phyloP scores from a whole-genome alignment of 2,113 vertebrate species.

The Macroglossus sobrinus region DNA sequence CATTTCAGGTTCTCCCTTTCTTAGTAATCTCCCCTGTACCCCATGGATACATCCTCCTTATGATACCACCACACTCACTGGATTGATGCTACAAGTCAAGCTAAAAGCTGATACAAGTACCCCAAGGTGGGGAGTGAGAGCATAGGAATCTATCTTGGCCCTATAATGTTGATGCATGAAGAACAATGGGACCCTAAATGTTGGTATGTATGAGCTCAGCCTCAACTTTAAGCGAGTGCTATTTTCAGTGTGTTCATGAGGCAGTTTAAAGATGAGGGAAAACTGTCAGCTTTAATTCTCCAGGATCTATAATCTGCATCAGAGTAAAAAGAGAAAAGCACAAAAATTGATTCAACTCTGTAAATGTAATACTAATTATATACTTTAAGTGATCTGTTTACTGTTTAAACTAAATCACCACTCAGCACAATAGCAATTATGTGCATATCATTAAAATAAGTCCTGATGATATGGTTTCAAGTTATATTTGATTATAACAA shows the following conservation, averaged over 20 bases:
- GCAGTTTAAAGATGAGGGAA: slow-evolving; percentile 8
- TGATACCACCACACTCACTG: not conserved
- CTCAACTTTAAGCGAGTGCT: not conserved
- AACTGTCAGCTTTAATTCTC: slow-evolving; percentile 29
- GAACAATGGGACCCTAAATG: not conserved
- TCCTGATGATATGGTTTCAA: slow-evolving; percentile 39
- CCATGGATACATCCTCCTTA: not conserved
- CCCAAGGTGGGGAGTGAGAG: not conserved
- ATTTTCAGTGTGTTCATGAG: not conserved
- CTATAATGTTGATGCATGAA: not conserved
- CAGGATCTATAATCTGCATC: slow-evolving; percentile 32
- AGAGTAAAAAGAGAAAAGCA: slow-evolving; percentile 12
- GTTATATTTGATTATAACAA: slow-evolving; percentile 43
- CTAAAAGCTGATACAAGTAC: not conserved
- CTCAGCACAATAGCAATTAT: slow-evolving; percentile 29
- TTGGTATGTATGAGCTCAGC: not conserved
- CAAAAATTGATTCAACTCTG: slow-evolving; percentile 29
- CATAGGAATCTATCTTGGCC: not conserved
- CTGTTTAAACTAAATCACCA: slow-evolving; percentile 39
- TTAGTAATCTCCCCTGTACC: not conserved
- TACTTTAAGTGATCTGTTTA: slow-evolving; percentile 53
- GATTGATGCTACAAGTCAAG: not conserved
- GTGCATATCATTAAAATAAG: slow-evolving; percentile 47
- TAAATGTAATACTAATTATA: slow-evolving; percentile 56
- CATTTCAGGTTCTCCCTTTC: not conserved